phyloP scores from a whole-genome alignment of 2,888 invertebrate species.

The Chrysotoxum bicinctum region DNA sequence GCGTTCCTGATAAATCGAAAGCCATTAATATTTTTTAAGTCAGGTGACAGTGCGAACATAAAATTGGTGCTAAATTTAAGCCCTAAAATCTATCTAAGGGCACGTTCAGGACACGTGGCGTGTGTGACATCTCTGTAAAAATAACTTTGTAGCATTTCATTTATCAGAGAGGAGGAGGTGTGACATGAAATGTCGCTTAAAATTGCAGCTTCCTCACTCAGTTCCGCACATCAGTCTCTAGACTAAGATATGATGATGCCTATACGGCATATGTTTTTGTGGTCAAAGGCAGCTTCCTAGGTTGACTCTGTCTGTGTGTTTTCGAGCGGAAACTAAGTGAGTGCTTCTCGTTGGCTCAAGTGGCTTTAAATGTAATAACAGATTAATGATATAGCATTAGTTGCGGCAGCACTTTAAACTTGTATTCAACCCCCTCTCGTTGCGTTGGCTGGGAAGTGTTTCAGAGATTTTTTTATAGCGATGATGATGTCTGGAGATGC shows the following conservation, averaged over 20 bases:
- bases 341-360: conserved; percentile 40
- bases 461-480: background rate
- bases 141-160: background rate
- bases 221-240: conserved; percentile 60
- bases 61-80: conserved; percentile 49
- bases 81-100: conserved; percentile 31
- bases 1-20: conserved; percentile 57
- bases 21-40: conserved; percentile 38
- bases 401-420: conserved; percentile 39
- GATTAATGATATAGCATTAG: conserved; percentile 59
- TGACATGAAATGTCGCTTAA: conserved; percentile 68
- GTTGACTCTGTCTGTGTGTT: conserved; percentile 29
- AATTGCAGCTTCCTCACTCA: conserved; percentile 53
- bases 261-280: conserved; percentile 55
- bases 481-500: background rate
- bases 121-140: conserved; percentile 42
- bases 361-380: conserved; percentile 39
- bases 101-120: conserved; percentile 65
- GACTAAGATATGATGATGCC: background rate
- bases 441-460: background rate
- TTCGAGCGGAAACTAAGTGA: conserved; percentile 48
- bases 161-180: background rate
- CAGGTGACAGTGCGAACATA: conserved; percentile 33
- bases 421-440: conserved; percentile 6
- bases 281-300: conserved; percentile 44